phyloP scores from a whole-genome alignment of 92 coral and sea anemone genomes.

The Zoanthus sansibaricus region DNA sequence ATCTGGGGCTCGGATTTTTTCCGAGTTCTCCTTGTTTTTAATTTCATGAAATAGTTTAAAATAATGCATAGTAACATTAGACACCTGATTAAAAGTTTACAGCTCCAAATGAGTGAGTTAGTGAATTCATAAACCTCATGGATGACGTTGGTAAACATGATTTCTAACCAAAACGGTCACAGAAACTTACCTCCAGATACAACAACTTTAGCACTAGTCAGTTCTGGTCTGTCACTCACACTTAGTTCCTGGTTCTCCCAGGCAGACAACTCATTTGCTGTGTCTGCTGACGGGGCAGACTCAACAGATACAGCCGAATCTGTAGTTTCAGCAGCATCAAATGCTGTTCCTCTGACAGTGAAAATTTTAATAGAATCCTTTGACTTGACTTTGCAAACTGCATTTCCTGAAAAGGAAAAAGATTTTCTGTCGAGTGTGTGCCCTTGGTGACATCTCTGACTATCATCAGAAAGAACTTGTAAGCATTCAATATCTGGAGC shows the following conservation, averaged over 20 bases:
- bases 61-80: too few relatives aligned
- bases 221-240: conserved; percentile 95
- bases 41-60: too few relatives aligned
- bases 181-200: conserved; percentile 89
- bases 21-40: too few relatives aligned
- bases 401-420: conserved; percentile 78
- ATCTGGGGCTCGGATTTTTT: too few relatives aligned
- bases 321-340: conserved; percentile 86
- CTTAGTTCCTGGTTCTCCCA: conserved; percentile 87
- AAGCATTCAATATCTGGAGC: too few relatives aligned
- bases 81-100: too few relatives aligned
- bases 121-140: too few relatives aligned
- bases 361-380: conserved; percentile 86
- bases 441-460: too few relatives aligned
- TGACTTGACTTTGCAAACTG: conserved; percentile 89
- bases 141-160: background rate
- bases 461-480: too few relatives aligned
- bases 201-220: conserved; percentile 95
- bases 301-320: conserved; percentile 86
- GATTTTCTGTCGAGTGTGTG: too few relatives aligned
- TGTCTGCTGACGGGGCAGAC: conserved; percentile 90
- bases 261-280: conserved; percentile 85
- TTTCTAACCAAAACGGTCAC: background rate
- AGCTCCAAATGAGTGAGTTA: too few relatives aligned
- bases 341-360: conserved; percentile 94